Conservation (phyloP, 2,113 vertebrate genomes). For the Stomatorhinus ivindoensis region DNA sequence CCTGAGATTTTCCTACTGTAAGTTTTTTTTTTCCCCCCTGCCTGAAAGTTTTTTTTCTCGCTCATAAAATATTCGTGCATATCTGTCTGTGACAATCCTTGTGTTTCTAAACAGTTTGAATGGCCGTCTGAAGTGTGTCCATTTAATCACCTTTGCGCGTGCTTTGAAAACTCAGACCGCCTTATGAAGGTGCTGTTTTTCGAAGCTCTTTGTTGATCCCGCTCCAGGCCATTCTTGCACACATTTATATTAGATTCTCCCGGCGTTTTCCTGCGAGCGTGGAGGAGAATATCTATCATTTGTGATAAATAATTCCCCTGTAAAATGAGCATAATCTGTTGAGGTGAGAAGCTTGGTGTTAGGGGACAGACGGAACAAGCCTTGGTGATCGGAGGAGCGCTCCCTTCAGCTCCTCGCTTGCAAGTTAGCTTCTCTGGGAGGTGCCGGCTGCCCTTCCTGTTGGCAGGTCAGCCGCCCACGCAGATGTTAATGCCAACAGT, state of each 20-base stretch:
- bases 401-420: not conserved
- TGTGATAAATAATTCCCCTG: conserved; percentile 21
- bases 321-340: not conserved
- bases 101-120: not conserved
- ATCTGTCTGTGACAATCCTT: not conserved
- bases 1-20: not conserved
- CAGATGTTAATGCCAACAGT: not conserved
- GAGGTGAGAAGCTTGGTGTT: not conserved
- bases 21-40: not conserved
- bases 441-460: not conserved
- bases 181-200: not conserved
- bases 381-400: not conserved
- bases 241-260: conserved; percentile 3
- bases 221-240: not conserved
- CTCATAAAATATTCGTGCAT: not conserved
- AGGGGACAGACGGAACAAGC: not conserved
- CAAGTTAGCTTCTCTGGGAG: not conserved
- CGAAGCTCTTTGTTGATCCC: not conserved
- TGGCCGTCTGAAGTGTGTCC: not conserved
- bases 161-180: not conserved
- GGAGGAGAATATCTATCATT: conserved; percentile 7
- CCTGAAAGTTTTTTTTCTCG: not conserved
- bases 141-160: not conserved
- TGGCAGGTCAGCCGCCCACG: not conserved
- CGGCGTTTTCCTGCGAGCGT: not conserved